Conservation (phyloP, 2,888 invertebrate species). For the Calliopum simillimum region DNA sequence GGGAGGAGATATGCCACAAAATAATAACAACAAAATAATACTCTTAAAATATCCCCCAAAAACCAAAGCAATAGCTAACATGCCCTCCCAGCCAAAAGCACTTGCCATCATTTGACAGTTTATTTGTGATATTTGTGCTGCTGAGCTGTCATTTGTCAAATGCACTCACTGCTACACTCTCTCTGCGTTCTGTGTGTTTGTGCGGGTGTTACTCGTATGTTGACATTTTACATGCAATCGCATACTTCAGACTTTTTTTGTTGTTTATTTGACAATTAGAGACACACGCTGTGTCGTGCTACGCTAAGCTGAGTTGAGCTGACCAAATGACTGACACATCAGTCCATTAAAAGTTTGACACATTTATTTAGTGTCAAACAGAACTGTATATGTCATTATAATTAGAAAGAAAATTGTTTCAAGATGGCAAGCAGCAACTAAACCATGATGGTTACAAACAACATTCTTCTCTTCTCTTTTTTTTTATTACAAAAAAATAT, state of each 20-base stretch:
- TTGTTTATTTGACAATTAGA: slow-evolving; percentile 46
- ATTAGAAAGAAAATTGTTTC: background rate
- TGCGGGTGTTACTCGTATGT: slow-evolving; percentile 22
- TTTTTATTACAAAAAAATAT: slow-evolving; percentile 11
- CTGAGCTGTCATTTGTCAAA: slow-evolving; percentile 64
- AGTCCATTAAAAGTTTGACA: slow-evolving; percentile 33
- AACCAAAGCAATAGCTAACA: background rate
- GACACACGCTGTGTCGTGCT: slow-evolving; percentile 39
- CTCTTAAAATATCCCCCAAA: slow-evolving; percentile 52
- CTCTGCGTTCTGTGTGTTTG: slow-evolving; percentile 13
- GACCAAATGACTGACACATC: no score
- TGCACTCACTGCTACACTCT: slow-evolving; percentile 56
- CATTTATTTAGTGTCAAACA: slow-evolving; percentile 27
- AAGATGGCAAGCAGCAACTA: no score
- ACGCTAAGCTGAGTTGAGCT: no score
- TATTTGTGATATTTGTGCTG: slow-evolving; percentile 48
- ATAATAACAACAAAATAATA: slow-evolving; percentile 51
- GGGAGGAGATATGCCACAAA: slow-evolving; percentile 24
- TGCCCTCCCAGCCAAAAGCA: background rate
- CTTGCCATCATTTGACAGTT: slow-evolving; percentile 43
- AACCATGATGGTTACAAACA: no score
- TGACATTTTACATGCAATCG: slow-evolving; percentile 32
- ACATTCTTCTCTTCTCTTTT: no score
- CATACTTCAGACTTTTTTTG: background rate
- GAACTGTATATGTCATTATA: background rate